phyloP scores from a whole-genome alignment of 2,113 vertebrate genomes.

The Calyptommatus sinebrachiatus region DNA sequence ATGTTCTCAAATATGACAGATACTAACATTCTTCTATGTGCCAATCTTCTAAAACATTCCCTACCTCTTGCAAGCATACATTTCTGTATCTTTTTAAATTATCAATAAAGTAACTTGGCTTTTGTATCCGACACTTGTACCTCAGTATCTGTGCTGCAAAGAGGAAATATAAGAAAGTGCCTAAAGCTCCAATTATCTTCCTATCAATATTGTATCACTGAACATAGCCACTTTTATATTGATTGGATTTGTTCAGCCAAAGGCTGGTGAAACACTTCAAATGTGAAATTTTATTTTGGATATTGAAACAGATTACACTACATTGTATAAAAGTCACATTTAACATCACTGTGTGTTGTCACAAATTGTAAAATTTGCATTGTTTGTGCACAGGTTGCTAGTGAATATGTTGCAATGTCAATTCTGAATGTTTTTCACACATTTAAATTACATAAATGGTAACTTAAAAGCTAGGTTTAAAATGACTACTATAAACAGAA shows the following conservation, averaged over 20 bases:
- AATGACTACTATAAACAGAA: not conserved
- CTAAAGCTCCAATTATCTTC: not conserved
- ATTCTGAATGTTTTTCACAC: too few species aligned
- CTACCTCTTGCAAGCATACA: too few species aligned
- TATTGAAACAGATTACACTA: conserved; percentile 10
- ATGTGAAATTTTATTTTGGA: not conserved
- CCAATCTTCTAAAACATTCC: too few species aligned
- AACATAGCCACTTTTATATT: conserved; percentile 9
- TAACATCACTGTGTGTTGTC: accelerated
- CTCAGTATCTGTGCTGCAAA: not conserved
- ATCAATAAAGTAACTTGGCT: too few species aligned
- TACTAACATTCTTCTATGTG: too few species aligned
- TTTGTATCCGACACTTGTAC: not conserved
- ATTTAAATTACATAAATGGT: too few species aligned
- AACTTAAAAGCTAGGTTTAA: not conserved
- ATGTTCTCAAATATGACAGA: too few species aligned
- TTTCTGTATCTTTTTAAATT: too few species aligned
- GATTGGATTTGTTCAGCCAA: conserved; percentile 25
- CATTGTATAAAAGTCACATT: conserved; percentile 31
- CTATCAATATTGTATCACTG: not conserved
- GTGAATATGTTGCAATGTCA: not conserved
- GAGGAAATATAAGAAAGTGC: not conserved
- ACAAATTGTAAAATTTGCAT: not conserved
- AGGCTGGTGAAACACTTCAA: conserved; percentile 34
- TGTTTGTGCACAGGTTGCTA: not conserved